Percentiles rank a stretch among this genome's conserved stretches.
These are phyloP conservation scores for Peromyscus aztecus DNA, from an alignment of 2,797 vertebrate genomes.

Conservation along the genomic window DNA sequence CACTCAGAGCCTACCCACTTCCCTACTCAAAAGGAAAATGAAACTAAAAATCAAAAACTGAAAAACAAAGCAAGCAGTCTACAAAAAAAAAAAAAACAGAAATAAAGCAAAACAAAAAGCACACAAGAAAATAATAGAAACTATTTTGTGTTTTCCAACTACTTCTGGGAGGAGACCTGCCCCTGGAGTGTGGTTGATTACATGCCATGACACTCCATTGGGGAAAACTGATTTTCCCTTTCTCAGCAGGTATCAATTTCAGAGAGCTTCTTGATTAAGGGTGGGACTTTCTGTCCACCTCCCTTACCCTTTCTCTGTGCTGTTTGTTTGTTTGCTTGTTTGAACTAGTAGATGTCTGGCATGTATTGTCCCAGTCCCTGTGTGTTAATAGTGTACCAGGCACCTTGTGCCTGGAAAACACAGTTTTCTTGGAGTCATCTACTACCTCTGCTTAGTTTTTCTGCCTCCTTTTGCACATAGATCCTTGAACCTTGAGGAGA, in stretches of 20 bases:
- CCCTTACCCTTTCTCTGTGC: background rate
- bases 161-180: background rate
- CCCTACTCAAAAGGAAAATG: background rate
- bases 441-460: background rate
- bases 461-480: background rate
- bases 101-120: background rate
- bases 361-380: background rate
- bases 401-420: too few species aligned
- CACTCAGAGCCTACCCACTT: too few species aligned
- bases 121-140: background rate
- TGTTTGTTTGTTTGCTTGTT: background rate
- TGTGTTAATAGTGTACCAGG: background rate
- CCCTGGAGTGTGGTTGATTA: background rate
- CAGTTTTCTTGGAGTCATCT: background rate
- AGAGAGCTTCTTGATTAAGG: background rate
- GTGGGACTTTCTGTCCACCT: background rate
- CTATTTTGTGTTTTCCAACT: background rate
- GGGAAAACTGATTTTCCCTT: background rate
- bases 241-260: background rate
- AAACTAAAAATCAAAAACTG: too few species aligned
- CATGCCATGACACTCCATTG: background rate
- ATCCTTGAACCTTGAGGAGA: background rate
- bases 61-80: too few species aligned
- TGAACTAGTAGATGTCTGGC: background rate
- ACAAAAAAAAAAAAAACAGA: background rate